Evolutionary conservation across 35 echinoderm and acorn worm species (phyloP).

Genomic region (Lytechinus pictus): DNA sequence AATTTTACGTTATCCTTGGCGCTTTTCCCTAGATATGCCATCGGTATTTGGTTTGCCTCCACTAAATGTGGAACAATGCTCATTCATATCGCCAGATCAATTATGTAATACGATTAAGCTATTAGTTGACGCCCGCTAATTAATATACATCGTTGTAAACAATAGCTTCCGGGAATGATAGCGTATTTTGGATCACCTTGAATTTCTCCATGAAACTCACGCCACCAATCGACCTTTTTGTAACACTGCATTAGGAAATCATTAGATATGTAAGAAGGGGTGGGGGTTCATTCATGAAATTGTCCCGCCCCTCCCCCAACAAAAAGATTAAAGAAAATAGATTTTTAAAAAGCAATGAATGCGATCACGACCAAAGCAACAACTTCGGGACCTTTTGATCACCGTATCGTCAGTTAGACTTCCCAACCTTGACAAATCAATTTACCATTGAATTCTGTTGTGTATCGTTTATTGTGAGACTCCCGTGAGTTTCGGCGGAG

Average conservation of each 20-base stretch:
- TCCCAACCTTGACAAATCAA: background rate
- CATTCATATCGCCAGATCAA: background rate
- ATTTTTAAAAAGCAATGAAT: background rate
- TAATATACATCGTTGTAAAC: background rate
- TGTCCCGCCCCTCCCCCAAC: background rate
- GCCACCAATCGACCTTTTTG: background rate
- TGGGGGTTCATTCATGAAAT: background rate
- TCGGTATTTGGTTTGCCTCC: no score
- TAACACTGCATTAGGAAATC: background rate
- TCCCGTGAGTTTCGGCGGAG: background rate
- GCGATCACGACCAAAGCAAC: background rate
- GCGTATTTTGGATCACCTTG: background rate
- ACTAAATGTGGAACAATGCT: background rate
- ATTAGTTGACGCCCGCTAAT: background rate
- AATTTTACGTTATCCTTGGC: no score
- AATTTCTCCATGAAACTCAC: background rate
- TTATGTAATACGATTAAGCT: background rate
- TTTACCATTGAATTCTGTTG: background rate
- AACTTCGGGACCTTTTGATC: background rate
- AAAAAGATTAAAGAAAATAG: no score
- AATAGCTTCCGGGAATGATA: background rate
- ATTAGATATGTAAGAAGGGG: background rate
- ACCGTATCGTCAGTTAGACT: background rate
- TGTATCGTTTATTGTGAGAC: background rate
- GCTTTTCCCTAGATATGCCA: no score